phyloP scores from a whole-genome alignment of 2,888 invertebrate species.

The Myopa tessellatipennis region DNA sequence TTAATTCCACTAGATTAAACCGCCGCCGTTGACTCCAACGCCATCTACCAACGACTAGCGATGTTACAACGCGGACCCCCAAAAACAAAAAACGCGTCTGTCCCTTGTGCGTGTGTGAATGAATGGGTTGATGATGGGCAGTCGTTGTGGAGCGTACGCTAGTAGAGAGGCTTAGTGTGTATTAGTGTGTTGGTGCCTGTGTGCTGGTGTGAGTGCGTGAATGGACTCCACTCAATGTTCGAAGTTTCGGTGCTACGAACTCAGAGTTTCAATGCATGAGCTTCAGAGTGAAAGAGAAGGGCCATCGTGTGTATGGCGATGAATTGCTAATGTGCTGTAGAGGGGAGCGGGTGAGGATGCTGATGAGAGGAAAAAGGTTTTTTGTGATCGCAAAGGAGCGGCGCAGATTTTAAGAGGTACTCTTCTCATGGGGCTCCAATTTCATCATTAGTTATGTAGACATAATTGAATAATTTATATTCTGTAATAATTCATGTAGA shows the following conservation, averaged over 20 bases:
- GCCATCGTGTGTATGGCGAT: not conserved
- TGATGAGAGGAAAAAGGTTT: not conserved
- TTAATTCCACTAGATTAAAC: constrained; percentile 69
- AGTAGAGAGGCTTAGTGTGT: not conserved
- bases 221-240: not conserved
- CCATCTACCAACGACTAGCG: constrained; percentile 63
- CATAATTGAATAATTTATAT: not conserved
- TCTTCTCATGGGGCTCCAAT: not conserved
- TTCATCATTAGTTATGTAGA: not conserved
- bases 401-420: not conserved
- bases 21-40: constrained; percentile 56
- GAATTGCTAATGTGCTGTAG: not conserved
- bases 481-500: not conserved
- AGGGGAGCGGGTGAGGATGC: not conserved
- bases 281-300: not conserved
- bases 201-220: not conserved
- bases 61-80: constrained; percentile 48
- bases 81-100: constrained; percentile 8
- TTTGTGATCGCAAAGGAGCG: not conserved
- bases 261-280: not conserved
- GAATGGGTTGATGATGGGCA: not conserved
- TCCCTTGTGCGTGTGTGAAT: constrained; percentile 26
- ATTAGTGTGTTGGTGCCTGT: not conserved
- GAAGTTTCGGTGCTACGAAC: not conserved
- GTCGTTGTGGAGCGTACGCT: not conserved